phyloP scores from a whole-genome alignment of 2,113 vertebrate species.

The Setophaga kirtlandii region DNA sequence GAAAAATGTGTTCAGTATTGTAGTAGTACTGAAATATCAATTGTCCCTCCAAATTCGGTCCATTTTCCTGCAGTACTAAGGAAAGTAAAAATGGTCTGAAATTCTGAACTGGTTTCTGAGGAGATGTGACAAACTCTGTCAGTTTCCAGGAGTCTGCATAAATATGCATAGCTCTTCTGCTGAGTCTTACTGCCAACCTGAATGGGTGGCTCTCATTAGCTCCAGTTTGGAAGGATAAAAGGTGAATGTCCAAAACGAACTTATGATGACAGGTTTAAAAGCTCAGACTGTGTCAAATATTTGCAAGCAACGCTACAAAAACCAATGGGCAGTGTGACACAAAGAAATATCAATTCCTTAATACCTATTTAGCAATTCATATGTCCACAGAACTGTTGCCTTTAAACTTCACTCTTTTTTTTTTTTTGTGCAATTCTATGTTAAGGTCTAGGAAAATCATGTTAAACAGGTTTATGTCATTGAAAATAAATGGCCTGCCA shows the following conservation, averaged over 20 bases:
- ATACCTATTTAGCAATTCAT: not conserved
- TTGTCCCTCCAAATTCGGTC: not conserved
- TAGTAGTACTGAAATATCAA: conserved; percentile 4
- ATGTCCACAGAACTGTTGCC: not conserved
- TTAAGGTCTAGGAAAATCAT: not conserved
- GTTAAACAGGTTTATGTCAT: not conserved
- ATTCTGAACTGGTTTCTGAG: not conserved
- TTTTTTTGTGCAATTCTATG: not conserved
- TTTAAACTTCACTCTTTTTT: not conserved
- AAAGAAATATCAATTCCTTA: not conserved
- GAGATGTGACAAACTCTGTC: not conserved
- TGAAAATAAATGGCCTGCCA: not conserved
- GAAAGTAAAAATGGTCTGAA: not conserved
- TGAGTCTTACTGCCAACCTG: not conserved
- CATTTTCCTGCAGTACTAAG: not conserved
- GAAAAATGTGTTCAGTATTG: not conserved
- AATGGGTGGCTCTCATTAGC: not conserved
- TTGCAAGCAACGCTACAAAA: not conserved
- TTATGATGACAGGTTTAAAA: not conserved
- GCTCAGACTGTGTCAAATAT: not conserved
- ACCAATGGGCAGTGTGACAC: accelerated
- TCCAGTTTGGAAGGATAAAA: not conserved
- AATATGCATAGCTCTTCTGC: conserved; percentile 11
- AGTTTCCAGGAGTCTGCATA: conserved; percentile 6
- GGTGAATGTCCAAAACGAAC: not conserved